A percentile compares a stretch with the other conserved stretches of the same genome.
Evolutionary conservation across 1,140 invertebrate species (phyloP).

Genomic region (Diuraphis noxia): DNA sequence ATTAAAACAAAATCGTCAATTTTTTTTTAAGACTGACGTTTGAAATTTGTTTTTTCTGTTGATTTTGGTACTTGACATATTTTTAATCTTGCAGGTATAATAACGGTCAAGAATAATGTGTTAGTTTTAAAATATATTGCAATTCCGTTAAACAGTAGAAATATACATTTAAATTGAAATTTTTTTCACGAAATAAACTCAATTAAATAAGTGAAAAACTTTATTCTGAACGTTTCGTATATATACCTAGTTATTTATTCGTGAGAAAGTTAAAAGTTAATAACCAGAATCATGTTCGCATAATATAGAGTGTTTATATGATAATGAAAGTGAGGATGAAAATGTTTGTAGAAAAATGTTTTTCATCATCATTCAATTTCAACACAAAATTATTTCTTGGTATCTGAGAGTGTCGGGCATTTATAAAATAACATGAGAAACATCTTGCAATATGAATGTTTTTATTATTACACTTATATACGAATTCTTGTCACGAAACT

Average conservation of each 20-base stretch:
- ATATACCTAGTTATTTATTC: not conserved
- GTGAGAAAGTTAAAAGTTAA: not conserved
- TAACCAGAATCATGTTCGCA: not conserved
- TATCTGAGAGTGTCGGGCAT: not conserved
- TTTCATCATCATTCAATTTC: not conserved
- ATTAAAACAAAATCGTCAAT: not conserved
- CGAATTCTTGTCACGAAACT: not conserved
- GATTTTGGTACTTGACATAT: not conserved
- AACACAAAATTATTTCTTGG: not conserved
- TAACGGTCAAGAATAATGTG: not conserved
- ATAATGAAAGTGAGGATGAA: not conserved
- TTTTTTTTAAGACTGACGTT: not conserved
- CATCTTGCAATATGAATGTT: not conserved
- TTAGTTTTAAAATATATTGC: not conserved
- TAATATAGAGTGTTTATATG: not conserved
- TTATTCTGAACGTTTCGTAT: not conserved
- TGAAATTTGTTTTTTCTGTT: not conserved
- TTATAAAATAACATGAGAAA: not conserved
- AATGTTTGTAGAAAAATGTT: not conserved
- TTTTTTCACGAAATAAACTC: not conserved
- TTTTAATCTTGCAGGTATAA: not conserved
- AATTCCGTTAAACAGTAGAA: not conserved
- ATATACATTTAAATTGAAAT: not conserved
- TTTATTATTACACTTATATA: not conserved
- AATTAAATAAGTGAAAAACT: constrained; percentile 2